Evolutionary conservation across 2,888 invertebrate species (phyloP), one percentile per base, ranked within the genome.

Genomic region (Drosophila villosipedis): DNA sequence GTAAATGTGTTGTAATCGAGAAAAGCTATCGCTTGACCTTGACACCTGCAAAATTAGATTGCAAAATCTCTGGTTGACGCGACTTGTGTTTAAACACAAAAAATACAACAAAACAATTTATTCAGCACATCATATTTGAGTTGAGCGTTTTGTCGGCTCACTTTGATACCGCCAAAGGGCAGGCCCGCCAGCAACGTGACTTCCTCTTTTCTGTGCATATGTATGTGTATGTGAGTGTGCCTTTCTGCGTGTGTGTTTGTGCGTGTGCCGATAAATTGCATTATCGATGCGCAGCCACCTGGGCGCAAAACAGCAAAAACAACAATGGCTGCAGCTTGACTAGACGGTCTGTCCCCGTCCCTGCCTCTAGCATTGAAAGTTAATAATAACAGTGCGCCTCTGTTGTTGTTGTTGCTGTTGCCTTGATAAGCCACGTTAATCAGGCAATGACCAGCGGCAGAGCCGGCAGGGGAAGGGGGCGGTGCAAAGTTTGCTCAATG

Each of bases 101-200:
- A 47, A 25, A 25, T 47, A 47, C 16, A 58, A 65, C 62, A 47
- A 22, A 22, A 47, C 47, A 58, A 66, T 67, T 62, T 74, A 77
- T 81, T 68, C 61, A 76, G 67, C 73, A 58, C 28, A 68, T 25
- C 31, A 67, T 57, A 61, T 66, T 77, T 68, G 4, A 60, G 68
- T 76, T 68, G 6, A 60, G 70, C 72, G 68, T 69, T 68, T 62
- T 66, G 76, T 85, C 80, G 80, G 80, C 50, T 16, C 47, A 49
- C 73, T 89, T 90, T 90, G 73, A 89, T 70, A 73, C 72, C 78
- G 68, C 49, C 73, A 85, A 84, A 76, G 73, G 80, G 79, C 68
- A 74, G 73, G 62, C 77, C 80, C 68, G 71, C 49, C 72, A 68
- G 55, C 81, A 81, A 91, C 91, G 90, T 90, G 90, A 90, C 91